phyloP scores from a whole-genome alignment of 2,113 vertebrate species.

The Alces alces region DNA sequence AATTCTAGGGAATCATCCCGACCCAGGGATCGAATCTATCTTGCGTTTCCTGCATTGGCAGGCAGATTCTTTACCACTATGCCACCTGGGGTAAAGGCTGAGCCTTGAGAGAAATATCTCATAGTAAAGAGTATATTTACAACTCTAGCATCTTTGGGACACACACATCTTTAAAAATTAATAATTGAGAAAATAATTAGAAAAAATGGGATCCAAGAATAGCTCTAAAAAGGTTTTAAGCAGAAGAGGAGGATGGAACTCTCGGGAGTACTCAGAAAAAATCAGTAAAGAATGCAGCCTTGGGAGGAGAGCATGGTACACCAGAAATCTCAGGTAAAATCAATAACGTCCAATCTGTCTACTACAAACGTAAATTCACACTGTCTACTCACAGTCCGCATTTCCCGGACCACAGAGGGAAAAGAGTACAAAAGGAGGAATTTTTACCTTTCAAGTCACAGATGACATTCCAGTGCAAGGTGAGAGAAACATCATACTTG shows the following conservation, averaged over 20 bases:
- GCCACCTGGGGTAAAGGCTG: neutral
- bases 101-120: neutral
- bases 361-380: neutral
- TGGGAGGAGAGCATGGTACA: neutral
- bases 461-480: slow-evolving; percentile 6
- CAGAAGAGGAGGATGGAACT: neutral
- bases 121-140: neutral
- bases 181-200: neutral
- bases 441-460: slow-evolving; percentile 20
- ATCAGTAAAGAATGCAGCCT: neutral
- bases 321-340: neutral
- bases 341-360: neutral
- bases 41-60: neutral
- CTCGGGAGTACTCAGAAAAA: neutral
- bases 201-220: neutral
- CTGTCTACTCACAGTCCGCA: neutral
- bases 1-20: neutral
- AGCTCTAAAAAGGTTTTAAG: neutral
- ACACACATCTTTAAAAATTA: neutral
- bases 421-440: neutral
- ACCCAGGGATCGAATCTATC: neutral
- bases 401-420: neutral
- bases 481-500: neutral
- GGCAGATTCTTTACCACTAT: neutral
- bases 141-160: neutral